These are phyloP conservation scores for Tinea trinotella DNA, from an alignment of 2,888 invertebrate genomes.

Conservation along the genomic window DNA sequence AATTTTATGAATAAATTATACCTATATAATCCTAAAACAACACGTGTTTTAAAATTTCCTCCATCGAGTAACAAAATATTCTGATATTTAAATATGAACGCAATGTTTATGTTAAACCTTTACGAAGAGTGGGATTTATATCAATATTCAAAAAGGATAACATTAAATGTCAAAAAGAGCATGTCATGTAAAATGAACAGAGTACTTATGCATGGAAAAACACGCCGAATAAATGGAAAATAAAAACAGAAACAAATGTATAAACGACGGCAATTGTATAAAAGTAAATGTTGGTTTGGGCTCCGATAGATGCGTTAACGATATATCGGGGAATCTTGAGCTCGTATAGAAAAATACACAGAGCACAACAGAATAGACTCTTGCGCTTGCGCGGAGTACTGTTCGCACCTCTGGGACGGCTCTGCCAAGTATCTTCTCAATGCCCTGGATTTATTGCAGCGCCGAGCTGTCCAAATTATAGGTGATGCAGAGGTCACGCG, in stretches of 20 bases:
- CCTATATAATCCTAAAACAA: too few relatives aligned
- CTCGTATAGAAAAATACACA: conserved; percentile 9
- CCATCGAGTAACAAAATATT: too few relatives aligned
- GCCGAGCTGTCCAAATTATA: too few relatives aligned
- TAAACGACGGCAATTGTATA: neutral
- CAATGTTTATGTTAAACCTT: neutral
- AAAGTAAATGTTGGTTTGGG: conserved; percentile 4
- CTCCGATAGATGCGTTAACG: neutral
- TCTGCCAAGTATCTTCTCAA: too few relatives aligned
- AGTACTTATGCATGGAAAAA: neutral
- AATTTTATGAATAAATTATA: too few relatives aligned
- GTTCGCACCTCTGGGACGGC: too few relatives aligned
- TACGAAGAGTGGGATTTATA: neutral
- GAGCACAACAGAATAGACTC: too few relatives aligned
- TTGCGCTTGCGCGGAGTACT: too few relatives aligned
- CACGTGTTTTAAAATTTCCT: too few relatives aligned
- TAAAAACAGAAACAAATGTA: neutral
- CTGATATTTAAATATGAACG: neutral
- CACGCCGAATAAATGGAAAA: neutral
- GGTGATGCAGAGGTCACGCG: too few relatives aligned
- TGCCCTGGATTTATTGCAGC: too few relatives aligned
- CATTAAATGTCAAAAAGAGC: neutral
- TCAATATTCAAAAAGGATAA: neutral
- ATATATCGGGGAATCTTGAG: conserved; percentile 8
- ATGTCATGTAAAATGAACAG: neutral